phyloP scores from a whole-genome alignment of 2,888 invertebrate genomes.

The Tetrapedia diversipes region DNA sequence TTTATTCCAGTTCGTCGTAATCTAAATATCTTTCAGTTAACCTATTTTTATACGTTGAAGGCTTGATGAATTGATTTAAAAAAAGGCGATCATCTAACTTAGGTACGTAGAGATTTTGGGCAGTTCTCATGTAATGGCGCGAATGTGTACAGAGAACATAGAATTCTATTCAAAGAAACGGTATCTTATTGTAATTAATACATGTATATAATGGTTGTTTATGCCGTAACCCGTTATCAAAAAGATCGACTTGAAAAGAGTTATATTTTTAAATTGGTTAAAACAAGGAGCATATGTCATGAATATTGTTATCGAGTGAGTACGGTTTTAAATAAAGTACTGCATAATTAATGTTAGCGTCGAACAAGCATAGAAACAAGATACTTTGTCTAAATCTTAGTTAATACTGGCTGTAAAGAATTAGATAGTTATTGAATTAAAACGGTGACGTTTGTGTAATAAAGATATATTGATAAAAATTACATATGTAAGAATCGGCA shows the following conservation, averaged over 20 bases:
- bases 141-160: neutral
- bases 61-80: neutral
- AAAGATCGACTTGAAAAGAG: neutral
- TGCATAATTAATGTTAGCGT: neutral
- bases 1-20: neutral
- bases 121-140: constrained; percentile 26
- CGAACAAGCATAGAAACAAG: neutral
- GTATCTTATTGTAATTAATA: neutral
- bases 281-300: neutral
- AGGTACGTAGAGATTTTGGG: neutral
- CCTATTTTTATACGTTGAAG: neutral
- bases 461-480: neutral
- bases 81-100: neutral
- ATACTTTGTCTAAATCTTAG: neutral
- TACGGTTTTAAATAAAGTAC: neutral
- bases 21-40: neutral
- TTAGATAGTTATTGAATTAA: neutral
- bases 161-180: neutral
- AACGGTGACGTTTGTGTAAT: neutral
- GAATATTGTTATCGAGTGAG: neutral
- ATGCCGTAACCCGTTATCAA: neutral
- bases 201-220: neutral
- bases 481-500: neutral
- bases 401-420: neutral
- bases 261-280: neutral